Base-by-base conservation (phyloP, 30 jellyfish, hydroid and myxozoan species). In the Hydractinia symbiolongicarpus region DNA sequence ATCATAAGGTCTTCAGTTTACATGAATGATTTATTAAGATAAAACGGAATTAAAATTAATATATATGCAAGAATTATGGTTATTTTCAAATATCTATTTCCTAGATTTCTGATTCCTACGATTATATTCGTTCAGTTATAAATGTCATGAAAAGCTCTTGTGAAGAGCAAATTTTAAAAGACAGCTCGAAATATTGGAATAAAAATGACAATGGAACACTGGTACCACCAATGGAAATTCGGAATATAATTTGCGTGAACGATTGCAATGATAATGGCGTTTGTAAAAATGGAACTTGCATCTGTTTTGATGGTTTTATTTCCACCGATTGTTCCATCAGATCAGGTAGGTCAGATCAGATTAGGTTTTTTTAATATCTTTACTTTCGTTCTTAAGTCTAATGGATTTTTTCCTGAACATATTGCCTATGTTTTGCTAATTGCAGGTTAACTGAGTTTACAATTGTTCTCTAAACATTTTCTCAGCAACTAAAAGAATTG, bases 91-190 rank as follows among this genome's bases (percentile, higher is more conserved):
- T 13, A 15, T 11, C 3, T 40, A 7, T 7, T 72, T 6, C 51
- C n/a, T 72, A 72, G 81, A 72, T 64, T 6, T n/a, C 74, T 64
- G 74, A 64, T 64, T 64, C 74, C 9, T 64, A 64, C 6, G 74
- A 64, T 64, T 64, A 64, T 13, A 13, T 64, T 64, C 52, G 52
- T 64, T 64, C 74, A 7, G 6, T 64, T 64, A n/a, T 64, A 51
- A 64, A 64, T 64, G 9, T 64, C 19, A 64, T 64, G 74, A 64
- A n/a, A 51, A 64, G 74, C 74, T 64, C 74, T 64, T 64, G 74
- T 64, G 74, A 64, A 64, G 9, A 44, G 40, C 4, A 64, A 64
- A 64, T 64, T n/a, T 51, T 64, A 51, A 64, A 7, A 64, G 17
- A 64, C 40, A 51, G 19, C 40, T 44, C 19, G 8, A 64, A 64